Evolutionary conservation across 1,140 invertebrate species (phyloP), one percentile per base, ranked within the genome.

Genomic region (Cydia fagiglandana): DNA sequence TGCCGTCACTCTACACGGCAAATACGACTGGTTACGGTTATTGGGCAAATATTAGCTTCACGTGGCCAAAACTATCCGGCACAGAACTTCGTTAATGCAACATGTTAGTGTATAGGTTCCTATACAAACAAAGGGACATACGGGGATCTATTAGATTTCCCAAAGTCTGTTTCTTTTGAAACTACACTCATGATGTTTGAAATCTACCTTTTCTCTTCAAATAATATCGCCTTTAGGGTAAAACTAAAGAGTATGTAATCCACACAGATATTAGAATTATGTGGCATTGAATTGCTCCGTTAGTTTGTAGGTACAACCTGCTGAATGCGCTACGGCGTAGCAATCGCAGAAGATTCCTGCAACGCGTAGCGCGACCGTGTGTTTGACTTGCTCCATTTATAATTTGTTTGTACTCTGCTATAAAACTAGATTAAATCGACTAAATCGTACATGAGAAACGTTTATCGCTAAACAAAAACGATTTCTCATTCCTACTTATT

Each of bases 41-140:
- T 61, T 61, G 56, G n/a, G 56, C 56, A 61, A 61, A 61, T 61
- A 61, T 61, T 61, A 12, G 56, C 20, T 61, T 61, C 56, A 61
- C 56, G 56, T 61, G 56, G 56, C 56, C 56, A 61, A 61, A 24
- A 61, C 56, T 61, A 61, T 61, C 56, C 4, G n/a, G 17, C 6
- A 53, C 50, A 53, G 12, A 50, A 61, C 56, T 61, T 61, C 20
- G 56, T 61, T 56, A 12, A 12, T 61, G 20, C 20, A 61, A 24
- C 20, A 24, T 24, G 17, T 61, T 61, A 9, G 56, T 24, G 20
- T 56, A 56, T 24, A 24, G 24, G 24, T 17, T 56, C 56, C 9
- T 24, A 24, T 61, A 61, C 7, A 20, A 53, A 53, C 50, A n/a
- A 53, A 17, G 50, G 45, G 13, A 4, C 45, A 13, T 12, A 47